A percentile compares a stretch with the other conserved stretches of the same genome.
phyloP scores from a whole-genome alignment of 1,140 invertebrate genomes.

The Drosophila eugracilis region DNA sequence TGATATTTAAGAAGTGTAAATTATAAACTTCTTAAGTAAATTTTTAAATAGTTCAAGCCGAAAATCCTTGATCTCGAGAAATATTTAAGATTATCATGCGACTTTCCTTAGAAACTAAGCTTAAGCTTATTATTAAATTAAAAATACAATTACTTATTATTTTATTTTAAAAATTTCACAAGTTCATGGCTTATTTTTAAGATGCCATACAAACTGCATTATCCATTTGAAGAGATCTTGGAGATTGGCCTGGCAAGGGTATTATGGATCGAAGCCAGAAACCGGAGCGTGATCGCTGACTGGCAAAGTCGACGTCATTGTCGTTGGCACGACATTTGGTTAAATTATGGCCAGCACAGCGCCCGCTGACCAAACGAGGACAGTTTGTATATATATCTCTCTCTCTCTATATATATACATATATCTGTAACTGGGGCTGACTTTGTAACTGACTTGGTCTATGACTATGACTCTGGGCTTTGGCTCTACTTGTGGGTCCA shows the following conservation, averaged over 20 bases:
- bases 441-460: conserved; percentile 1
- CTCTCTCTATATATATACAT: background rate
- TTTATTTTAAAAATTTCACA: no score
- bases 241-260: conserved; percentile 1
- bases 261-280: conserved; percentile 20
- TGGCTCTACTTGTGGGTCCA: conserved; percentile 19
- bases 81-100: no score
- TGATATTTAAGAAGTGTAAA: no score
- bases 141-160: no score
- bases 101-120: no score
- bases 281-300: conserved; percentile 44
- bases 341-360: conserved; percentile 65
- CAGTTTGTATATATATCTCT: conserved; percentile 18
- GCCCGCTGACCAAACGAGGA: conserved; percentile 63
- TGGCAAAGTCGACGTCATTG: conserved; percentile 43
- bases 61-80: no score
- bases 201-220: no score
- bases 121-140: no score
- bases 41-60: no score
- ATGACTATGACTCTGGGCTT: background rate
- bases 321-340: conserved; percentile 69
- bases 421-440: background rate
- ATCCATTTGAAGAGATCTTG: background rate
- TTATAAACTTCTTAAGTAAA: no score
- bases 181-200: no score